These are phyloP conservation scores for Syngnathus scovelli DNA, from an alignment of 2,113 vertebrate genomes.

Conservation along the genomic window DNA sequence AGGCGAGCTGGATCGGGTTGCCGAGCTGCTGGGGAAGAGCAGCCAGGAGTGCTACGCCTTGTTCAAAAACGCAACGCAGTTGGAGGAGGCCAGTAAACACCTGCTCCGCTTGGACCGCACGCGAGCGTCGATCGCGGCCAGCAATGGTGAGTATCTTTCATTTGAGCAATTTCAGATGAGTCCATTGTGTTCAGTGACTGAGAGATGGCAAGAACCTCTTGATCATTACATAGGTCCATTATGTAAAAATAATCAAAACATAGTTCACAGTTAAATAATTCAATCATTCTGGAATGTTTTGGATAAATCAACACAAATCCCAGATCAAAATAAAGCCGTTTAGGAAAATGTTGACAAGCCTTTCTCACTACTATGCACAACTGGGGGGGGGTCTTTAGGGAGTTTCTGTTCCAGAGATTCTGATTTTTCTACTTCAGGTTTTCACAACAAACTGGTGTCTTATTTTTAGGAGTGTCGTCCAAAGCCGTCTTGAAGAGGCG, in stretches of 20 bases:
- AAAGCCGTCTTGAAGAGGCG: constrained; percentile 51
- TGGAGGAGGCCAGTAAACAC: constrained; percentile 59
- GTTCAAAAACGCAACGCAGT: constrained; percentile 34
- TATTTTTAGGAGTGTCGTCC: constrained; percentile 27
- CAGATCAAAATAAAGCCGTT: too few relatives aligned
- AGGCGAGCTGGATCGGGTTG: constrained; percentile 46
- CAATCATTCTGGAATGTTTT: too few relatives aligned
- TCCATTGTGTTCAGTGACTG: too few relatives aligned
- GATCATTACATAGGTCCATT: not conserved
- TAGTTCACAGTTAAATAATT: too few relatives aligned
- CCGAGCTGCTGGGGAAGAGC: constrained; percentile 38
- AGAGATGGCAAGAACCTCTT: not conserved
- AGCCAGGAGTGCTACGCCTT: constrained; percentile 46
- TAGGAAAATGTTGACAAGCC: not conserved
- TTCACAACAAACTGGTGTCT: not conserved
- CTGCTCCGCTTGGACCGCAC: constrained; percentile 53
- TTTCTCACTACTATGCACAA: not conserved
- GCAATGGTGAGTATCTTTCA: constrained; percentile 39
- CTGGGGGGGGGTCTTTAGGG: not conserved
- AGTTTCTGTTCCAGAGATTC: not conserved
- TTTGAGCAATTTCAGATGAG: not conserved
- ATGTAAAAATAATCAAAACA: not conserved
- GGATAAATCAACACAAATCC: too few relatives aligned
- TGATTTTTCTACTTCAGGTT: not conserved
- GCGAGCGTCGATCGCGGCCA: constrained; percentile 14